Evolutionary conservation across 2,888 invertebrate genomes (phyloP).

Genomic region (Agonopterix alstromeriana): DNA sequence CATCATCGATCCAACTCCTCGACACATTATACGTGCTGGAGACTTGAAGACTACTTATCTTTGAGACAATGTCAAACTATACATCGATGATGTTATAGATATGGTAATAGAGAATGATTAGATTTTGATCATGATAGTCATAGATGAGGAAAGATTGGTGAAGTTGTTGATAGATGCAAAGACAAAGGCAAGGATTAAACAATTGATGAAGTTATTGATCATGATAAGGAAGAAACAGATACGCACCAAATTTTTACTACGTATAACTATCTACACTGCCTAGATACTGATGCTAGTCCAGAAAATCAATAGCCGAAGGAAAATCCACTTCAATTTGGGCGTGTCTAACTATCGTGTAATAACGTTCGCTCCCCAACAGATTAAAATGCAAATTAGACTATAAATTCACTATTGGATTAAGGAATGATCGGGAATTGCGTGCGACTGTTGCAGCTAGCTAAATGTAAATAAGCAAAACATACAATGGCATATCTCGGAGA

Average conservation of each 20-base stretch:
- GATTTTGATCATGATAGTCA: too few relatives aligned
- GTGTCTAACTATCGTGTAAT: conserved; percentile 4
- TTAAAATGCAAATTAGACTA: conserved; percentile 13
- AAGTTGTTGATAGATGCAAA: too few relatives aligned
- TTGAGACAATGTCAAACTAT: too few relatives aligned
- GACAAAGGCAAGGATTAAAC: too few relatives aligned
- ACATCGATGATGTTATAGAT: too few relatives aligned
- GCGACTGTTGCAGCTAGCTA: conserved; percentile 18
- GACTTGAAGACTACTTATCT: neutral
- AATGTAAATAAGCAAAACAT: conserved; percentile 44
- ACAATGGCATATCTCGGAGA: conserved; percentile 16
- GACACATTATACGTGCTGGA: conserved; percentile 40
- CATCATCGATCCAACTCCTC: conserved; percentile 40
- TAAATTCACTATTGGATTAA: conserved; percentile 8
- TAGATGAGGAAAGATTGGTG: too few relatives aligned
- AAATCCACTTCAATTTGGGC: conserved; percentile 2
- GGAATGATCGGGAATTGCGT: conserved; percentile 11
- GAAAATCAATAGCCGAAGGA: conserved; percentile 12
- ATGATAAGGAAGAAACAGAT: too few relatives aligned
- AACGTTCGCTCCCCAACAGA: conserved; percentile 10
- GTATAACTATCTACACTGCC: too few relatives aligned
- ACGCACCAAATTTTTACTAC: too few relatives aligned
- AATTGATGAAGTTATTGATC: too few relatives aligned
- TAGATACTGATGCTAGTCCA: neutral
- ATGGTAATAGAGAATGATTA: too few relatives aligned